Base-by-base conservation (phyloP, 2,888 invertebrate genomes). In the Drosophila birchii region DNA sequence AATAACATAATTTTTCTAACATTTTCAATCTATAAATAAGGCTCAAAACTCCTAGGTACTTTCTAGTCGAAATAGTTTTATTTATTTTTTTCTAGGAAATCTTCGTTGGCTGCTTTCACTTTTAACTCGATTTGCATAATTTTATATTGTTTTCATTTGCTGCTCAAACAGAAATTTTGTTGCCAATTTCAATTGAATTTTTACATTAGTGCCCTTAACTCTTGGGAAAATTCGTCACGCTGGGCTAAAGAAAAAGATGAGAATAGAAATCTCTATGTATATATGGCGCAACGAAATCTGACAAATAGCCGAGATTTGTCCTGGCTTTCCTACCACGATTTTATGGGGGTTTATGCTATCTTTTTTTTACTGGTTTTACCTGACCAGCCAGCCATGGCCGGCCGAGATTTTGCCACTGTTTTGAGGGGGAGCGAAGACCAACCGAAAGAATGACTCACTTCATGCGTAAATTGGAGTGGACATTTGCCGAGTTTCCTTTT, bases 111-210 rank as follows among this genome's bases (percentile, higher is more conserved):
- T 76, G 78, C 39, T 70, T 67, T 73, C 56, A 55, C 53, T 72
- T 59, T 54, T 51, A 38, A 57, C 70, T 56, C 53, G 68, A 87
- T 85, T 85, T 86, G 69, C 84, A 85, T 85, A 87, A 85, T 75
- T 79, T 84, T 75, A 80, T 81, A 87, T 84, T 85, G 81, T 86
- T 81, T 80, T 77, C 73, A 78, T 84, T 85, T 78, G 73, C 75
- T 49, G 69, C 76, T 60, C 64, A 72, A 67, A 74, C 79, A 71
- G 76, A 80, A 72, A 76, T 75, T 11, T 26, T 9, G 29, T 60
- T 75, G 72, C 77, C 78, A 83, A 75, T 86, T 78, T 62, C 75
- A 87, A 84, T 84, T 84, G 83, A 84, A 84, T 84, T 84, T 85
- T 85, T 80, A 84, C 83, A 80, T 83, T 84, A 84, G 85, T 76